Evolutionary conservation across 1,140 invertebrate genomes (phyloP).

Genomic region (Drepana arcuata): DNA sequence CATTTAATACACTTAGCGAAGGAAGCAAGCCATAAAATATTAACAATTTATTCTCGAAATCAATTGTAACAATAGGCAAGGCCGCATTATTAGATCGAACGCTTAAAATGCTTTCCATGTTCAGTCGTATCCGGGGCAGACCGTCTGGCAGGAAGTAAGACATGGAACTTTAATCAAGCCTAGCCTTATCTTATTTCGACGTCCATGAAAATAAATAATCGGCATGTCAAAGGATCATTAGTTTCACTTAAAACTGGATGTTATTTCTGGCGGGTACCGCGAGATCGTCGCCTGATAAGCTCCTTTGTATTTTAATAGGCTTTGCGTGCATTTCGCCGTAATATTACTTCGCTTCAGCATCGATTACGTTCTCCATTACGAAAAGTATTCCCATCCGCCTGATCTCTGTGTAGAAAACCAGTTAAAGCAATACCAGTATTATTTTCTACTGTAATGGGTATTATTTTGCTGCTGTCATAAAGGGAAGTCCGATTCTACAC

Average conservation of each 20-base stretch:
- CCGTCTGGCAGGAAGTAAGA: conserved; percentile 47
- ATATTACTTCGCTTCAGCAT: no score
- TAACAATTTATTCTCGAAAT: conserved; percentile 48
- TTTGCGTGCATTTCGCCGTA: conserved; percentile 5
- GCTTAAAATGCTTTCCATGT: conserved; percentile 71
- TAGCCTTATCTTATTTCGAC: conserved; percentile 30
- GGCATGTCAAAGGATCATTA: conserved; percentile 44
- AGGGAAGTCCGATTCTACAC: no score
- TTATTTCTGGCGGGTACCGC: conserved; percentile 20
- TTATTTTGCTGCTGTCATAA: no score
- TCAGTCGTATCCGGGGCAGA: conserved; percentile 48
- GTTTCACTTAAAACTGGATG: conserved; percentile 51
- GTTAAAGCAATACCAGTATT: no score
- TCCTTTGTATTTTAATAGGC: conserved; percentile 10
- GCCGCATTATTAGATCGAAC: conserved; percentile 34
- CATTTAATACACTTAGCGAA: no score
- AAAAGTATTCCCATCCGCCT: no score
- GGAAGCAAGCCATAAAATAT: no score
- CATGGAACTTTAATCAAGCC: conserved; percentile 31
- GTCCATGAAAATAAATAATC: conserved; percentile 44
- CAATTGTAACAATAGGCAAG: conserved; percentile 51
- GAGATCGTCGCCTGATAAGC: conserved; percentile 21
- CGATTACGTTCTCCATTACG: no score
- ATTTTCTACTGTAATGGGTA: no score
- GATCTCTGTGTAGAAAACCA: no score